Conservation (phyloP, 2,113 vertebrate genomes). For the Dipodomys spectabilis region DNA sequence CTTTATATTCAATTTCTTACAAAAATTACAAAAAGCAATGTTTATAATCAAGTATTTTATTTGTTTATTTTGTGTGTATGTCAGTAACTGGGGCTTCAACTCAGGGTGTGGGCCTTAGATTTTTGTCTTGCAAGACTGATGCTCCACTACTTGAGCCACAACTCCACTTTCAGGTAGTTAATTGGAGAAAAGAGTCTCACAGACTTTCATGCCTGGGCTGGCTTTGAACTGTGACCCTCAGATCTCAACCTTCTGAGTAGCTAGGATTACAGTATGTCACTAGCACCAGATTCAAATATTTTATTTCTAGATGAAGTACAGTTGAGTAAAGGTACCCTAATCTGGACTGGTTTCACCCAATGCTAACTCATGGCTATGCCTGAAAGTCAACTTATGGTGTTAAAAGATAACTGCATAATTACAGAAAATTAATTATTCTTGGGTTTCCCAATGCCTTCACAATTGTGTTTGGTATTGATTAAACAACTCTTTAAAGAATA, state of each 20-base stretch:
- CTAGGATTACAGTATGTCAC: no score
- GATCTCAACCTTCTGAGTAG: no score
- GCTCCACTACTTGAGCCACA: no score
- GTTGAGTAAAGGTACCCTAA: background rate
- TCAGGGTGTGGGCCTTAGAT: no score
- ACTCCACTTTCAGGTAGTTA: no score
- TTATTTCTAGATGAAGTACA: slow-evolving; percentile 29
- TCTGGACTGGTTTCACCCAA: background rate
- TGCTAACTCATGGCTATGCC: background rate
- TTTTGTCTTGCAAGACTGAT: no score
- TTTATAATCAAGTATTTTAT: background rate
- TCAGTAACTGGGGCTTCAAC: no score
- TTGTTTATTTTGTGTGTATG: no score
- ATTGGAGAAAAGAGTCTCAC: no score
- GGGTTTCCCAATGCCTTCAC: background rate
- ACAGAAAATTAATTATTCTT: background rate
- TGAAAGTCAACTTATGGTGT: background rate
- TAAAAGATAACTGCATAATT: slow-evolving; percentile 12
- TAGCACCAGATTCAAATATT: background rate
- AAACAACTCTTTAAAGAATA: slow-evolving; percentile 35
- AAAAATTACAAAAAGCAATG: background rate
- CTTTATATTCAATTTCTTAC: slow-evolving; percentile 40
- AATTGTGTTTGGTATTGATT: slow-evolving; percentile 7
- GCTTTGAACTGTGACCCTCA: no score
- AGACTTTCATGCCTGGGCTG: no score